Evolutionary conservation across 35 echinoderm and acorn worm species (phyloP), one percentile per base, ranked within the genome.

Genomic region (Heliocidaris tuberculata): DNA sequence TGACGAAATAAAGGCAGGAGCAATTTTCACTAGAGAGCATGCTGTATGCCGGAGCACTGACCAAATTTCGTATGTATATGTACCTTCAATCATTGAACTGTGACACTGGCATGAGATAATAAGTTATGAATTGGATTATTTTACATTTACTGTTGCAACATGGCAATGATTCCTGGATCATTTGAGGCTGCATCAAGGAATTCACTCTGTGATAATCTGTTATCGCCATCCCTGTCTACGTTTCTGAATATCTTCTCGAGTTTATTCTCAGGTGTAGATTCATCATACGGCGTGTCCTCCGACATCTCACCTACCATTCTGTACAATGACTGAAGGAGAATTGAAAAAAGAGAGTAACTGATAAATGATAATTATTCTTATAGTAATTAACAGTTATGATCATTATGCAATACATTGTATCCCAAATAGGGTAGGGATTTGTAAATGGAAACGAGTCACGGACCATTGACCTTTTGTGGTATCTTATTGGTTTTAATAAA

Each of bases 191-290:
- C 97, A 19, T 95, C 89, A 9, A 98, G 95, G 48, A 98, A 98
- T 95, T 98, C 97, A 56, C 86, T 70, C 93, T 96, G 85, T 31
- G 97, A 98, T 9, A 98, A 60, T 48, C 95, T 95, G 13, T 95
- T 94, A 65, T 98, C 97, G 19, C 48, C n/a, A 47, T 98, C 96
- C 85, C 96, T 96, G 86, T 98, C 97, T 70, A 98, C 95, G 85
- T 96, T 96, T 35, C 96, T 78, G 71, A 98, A 98, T 16, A 98
- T 98, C 61, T 95, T 97, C 49, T 98, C 97, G n/a, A 96, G 96
- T 86, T 95, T 95, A 54, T 96, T 97, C 59, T 98, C 93, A 13
- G 97, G 97, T 52, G 96, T 98, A 2, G 96, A 90, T 60, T 98
- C 97, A 85, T 98, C 96, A 5, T 97, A 95, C 6, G 94, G 97